These are phyloP conservation scores for Hippolais icterina DNA, from an alignment of 2,113 vertebrate species.

Conservation along the genomic window DNA sequence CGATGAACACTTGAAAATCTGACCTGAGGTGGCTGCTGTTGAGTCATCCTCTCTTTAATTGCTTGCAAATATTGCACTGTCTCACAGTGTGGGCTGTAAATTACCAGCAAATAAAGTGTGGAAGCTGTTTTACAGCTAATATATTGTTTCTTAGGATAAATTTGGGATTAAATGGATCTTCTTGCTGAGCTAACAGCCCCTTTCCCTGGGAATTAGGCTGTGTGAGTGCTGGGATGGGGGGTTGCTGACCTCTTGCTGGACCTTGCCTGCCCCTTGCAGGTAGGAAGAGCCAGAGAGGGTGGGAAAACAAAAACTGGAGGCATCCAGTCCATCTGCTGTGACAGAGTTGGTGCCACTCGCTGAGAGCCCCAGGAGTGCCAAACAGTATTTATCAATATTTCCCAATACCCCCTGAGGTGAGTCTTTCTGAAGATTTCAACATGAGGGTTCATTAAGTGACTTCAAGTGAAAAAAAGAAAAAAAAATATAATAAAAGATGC, in stretches of 20 bases:
- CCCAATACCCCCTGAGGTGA: background rate
- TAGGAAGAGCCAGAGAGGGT: accelerated
- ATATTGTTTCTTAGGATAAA: background rate
- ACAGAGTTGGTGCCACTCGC: background rate
- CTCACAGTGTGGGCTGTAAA: constrained; percentile 49
- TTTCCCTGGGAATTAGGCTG: background rate
- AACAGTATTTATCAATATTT: constrained; percentile 54
- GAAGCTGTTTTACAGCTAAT: constrained; percentile 30
- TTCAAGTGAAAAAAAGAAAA: constrained; percentile 6
- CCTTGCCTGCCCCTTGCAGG: background rate
- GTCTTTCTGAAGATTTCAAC: constrained; percentile 33
- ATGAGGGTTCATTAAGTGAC: constrained; percentile 18
- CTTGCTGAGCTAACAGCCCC: background rate
- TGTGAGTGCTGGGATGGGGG: background rate
- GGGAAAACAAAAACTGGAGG: background rate
- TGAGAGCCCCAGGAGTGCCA: background rate
- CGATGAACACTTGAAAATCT: background rate
- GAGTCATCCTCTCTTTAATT: constrained; percentile 51
- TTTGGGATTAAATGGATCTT: background rate
- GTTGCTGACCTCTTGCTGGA: background rate
- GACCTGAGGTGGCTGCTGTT: constrained; percentile 28
- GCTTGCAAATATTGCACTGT: constrained; percentile 46
- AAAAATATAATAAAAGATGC: background rate
- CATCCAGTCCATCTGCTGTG: background rate
- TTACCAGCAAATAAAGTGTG: constrained; percentile 30